Base-by-base conservation (phyloP, 1,140 invertebrate species). In the Carposina sasakii region DNA sequence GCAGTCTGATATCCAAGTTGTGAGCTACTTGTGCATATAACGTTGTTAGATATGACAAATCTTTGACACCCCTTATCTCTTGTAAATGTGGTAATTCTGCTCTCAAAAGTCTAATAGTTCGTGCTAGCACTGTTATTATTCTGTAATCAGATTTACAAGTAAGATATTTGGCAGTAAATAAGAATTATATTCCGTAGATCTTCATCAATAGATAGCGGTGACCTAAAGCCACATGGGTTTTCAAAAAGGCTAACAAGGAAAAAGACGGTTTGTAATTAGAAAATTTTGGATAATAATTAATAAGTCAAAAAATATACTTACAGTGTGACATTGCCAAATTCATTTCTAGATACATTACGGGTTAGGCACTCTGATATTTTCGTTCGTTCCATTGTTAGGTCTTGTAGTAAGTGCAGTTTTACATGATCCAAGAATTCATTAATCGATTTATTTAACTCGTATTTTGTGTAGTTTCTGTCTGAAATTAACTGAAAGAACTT, bases 401-500 rank as follows among this genome's bases (percentile, higher is more conserved):
- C 79, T n/a, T 77, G 75, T 12, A 83, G 48, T 1, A 79, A 43
- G 28, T 76, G 68, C 8, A 74, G 36, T 34, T 78, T 74, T 4
- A 79, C 58, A 44, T 67, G 74, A 33, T 73, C 74, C 42, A 83
- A 34, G 30, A 83, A 63, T 30, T 79, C 76, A 26, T 73, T 75
- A 9, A 83, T 48, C 0, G 79, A 73, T 17, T 81, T 83, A 50
- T 83, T 83, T 21, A 83, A 53, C 51, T 83, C 79, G 41, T 61
- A 75, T 47, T 79, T 81, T 0, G 79, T 83, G 50, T 83, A 83
- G 57, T 83, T 81, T 0, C 79, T 64, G 0, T 68, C 71, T 5
- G 72, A 76, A 54, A 81, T 78, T 9, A 79, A 48, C 77, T 82
- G 59, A 9, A n/a, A n/a, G n/a, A n/a, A n/a, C n/a, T n/a, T n/a